Evolutionary conservation across 1,140 invertebrate genomes (phyloP), one percentile per base, ranked within the genome.

Genomic region (Magallana ariakensis): DNA sequence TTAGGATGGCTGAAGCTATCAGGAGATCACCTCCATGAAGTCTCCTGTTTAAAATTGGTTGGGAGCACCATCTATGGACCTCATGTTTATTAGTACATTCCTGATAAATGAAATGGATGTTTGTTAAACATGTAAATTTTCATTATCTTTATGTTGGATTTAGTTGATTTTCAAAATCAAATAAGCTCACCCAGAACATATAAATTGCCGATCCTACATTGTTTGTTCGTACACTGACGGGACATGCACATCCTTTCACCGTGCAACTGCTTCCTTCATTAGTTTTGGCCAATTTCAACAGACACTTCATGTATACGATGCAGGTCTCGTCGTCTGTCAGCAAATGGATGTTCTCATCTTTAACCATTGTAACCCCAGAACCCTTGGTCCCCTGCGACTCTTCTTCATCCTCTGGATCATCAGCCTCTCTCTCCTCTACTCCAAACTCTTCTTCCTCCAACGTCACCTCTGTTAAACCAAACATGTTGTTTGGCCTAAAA

Each of bases 21-120:
- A 57, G 33, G 53, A 85, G 46, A 56, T 85, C 85, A 22, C 75
- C 85, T 80, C 70, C 33, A 53, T 81, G 70, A 13, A 85, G 53
- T 26, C 85, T 58, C 16, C 70, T 80, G 19, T 85, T 85, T n/a
- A 85, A 15, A 1, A 85, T 15, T 15, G 85, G 85, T 60, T 85
- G 70, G 5, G 85, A 85, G 16, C 85, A 85, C 85, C 85, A 85
- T 80, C 33, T 81, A 33, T 85, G 13, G 6, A 9, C 22, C 4
- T 55, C 10, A 81, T 85, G 70, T n/a, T 55, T 75, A 54, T 58
- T 13, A 22, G 7, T 57, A 56, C 75, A 80, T n/a, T 80, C 75
- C 85, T 85, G 7, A 33, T 62, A 46, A 62, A 62, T 26, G 33
- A 33, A 33, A 33, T 33, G 33, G 3, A 33, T 33, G 33, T 33